A percentile compares a stretch with the other conserved stretches of the same genome.
Evolutionary conservation across 1,140 invertebrate species (phyloP).

Genomic region (Bombus sibiricus): DNA sequence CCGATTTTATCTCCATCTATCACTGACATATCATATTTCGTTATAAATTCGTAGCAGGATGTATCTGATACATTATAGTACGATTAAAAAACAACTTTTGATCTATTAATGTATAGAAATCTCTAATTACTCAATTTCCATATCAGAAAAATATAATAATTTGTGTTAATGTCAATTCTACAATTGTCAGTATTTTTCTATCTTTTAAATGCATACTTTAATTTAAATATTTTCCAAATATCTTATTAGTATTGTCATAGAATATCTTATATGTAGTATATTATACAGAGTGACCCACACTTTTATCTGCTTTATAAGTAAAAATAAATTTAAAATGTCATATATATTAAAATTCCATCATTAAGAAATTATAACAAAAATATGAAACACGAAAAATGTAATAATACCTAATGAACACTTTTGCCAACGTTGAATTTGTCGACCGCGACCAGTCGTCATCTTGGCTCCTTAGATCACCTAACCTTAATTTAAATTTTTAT

Average conservation of each 20-base stretch:
- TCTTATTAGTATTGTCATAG: background rate
- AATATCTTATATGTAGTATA: too few species aligned
- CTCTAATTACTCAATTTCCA: background rate
- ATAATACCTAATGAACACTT: too few species aligned
- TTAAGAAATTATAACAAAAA: too few species aligned
- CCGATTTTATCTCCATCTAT: background rate
- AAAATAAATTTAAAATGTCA: too few species aligned
- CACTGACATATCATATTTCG: background rate
- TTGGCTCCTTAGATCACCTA: too few species aligned
- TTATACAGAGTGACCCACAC: too few species aligned
- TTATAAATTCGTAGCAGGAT: background rate
- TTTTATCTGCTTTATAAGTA: too few species aligned
- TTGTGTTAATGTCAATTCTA: background rate
- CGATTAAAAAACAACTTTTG: background rate
- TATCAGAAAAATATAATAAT: background rate
- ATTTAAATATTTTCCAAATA: background rate
- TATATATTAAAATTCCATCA: too few species aligned
- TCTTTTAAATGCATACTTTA: background rate
- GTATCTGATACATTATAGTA: background rate
- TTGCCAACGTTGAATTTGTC: too few species aligned
- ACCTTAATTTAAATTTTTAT: too few species aligned
- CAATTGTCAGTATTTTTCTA: background rate
- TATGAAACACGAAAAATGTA: background rate
- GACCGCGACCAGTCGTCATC: too few species aligned
- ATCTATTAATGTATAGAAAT: background rate